These are phyloP conservation scores for Microcebus murinus DNA, from an alignment of 2,113 vertebrate genomes.

Conservation along the genomic window DNA sequence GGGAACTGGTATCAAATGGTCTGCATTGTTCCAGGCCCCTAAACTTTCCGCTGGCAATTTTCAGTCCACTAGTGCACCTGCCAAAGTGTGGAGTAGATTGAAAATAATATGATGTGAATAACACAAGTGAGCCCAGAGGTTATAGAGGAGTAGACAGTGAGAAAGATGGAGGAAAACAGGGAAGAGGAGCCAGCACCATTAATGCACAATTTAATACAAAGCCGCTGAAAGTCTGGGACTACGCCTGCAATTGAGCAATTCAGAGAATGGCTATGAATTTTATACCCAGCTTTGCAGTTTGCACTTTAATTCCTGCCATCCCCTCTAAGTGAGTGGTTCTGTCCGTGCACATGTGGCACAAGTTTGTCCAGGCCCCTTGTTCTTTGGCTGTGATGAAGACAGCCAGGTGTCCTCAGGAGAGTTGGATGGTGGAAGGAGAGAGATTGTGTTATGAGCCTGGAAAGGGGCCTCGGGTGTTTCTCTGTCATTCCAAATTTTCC, in stretches of 20 bases:
- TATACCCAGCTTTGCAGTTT: not conserved
- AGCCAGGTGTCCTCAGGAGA: not conserved
- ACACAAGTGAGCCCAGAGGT: not conserved
- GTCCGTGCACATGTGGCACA: fast-evolving
- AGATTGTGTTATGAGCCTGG: not conserved
- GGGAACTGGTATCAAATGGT: too few relatives aligned
- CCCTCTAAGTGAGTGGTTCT: not conserved
- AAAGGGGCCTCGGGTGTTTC: not conserved
- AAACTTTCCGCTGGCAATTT: not conserved
- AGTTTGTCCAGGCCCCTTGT: too few relatives aligned
- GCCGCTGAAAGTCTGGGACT: not conserved
- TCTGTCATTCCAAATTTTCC: not conserved
- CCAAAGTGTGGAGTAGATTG: fast-evolving
- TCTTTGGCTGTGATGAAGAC: not conserved
- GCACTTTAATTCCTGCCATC: not conserved
- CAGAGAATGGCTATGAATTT: not conserved
- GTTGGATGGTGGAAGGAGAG: not conserved
- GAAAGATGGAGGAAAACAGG: not conserved
- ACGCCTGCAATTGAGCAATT: not conserved
- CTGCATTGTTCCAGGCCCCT: not conserved
- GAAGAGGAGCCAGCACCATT: not conserved
- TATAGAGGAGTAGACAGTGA: not conserved
- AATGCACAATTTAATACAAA: not conserved
- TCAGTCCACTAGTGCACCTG: not conserved
- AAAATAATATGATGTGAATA: not conserved